Percentiles rank a stretch among this genome's conserved stretches.
Evolutionary conservation across 2,888 invertebrate species (phyloP).

Genomic region (Copidosoma aretas): DNA sequence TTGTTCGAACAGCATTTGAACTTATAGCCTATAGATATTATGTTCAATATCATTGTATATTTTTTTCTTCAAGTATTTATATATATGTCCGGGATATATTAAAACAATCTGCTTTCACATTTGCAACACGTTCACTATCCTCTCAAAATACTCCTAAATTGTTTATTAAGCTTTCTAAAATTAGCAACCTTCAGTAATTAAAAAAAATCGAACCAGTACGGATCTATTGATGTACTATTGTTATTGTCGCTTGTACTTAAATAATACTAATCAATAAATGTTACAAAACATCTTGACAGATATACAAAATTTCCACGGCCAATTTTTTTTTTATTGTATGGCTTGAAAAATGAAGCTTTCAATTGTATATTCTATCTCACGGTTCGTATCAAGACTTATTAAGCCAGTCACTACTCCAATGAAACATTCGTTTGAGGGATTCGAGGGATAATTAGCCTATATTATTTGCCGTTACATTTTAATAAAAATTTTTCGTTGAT

Average conservation of each 20-base stretch:
- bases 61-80: conserved; percentile 16
- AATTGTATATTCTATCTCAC: background rate
- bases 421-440: conserved; percentile 34
- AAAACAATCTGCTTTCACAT: background rate
- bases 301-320: too few species aligned
- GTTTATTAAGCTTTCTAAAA: too few species aligned
- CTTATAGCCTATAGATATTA: conserved; percentile 50
- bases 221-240: too few species aligned
- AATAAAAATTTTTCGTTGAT: too few species aligned
- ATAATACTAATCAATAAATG: too few species aligned
- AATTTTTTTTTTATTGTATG: background rate
- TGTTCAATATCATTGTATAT: conserved; percentile 23
- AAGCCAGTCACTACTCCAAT: conserved; percentile 58
- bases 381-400: conserved; percentile 46
- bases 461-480: too few species aligned
- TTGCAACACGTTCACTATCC: too few species aligned
- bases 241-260: too few species aligned
- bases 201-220: too few species aligned
- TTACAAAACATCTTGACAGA: too few species aligned
- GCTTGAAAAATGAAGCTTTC: background rate
- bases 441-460: background rate
- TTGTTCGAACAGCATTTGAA: conserved; percentile 63
- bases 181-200: too few species aligned
- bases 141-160: too few species aligned
- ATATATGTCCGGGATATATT: background rate